Base-by-base conservation (phyloP, 2,888 invertebrate species). In the Phytoseiulus persimilis region DNA sequence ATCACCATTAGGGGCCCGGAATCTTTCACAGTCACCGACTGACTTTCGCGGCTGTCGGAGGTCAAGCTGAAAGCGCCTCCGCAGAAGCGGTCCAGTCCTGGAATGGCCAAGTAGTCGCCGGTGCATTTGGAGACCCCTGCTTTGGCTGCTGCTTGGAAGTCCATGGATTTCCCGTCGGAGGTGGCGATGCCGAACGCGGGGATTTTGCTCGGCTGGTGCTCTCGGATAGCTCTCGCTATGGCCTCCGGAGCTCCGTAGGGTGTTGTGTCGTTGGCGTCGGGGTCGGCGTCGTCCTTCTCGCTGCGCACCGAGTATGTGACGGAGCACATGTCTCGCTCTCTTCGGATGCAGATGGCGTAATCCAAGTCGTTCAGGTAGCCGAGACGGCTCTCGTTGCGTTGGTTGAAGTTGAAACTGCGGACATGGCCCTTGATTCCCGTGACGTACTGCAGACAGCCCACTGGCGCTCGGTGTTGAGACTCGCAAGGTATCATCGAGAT, bases 281-380 rank as follows among this genome's bases (percentile, higher is more conserved):
- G 45, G 0, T 87, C 87, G 87, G 45, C 87, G 33, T 87, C 87
- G 87, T 87, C 87, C 18, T 33, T 33, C 33, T 87, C 87, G n/a
- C 39, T 87, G 3, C 87, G 87, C 1, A 87, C 89, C 31, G 83
- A 89, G 83, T 91, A 91, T 3, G 90, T 90, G 32, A 96, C 95
- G 0, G 96, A 95, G 91, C 97, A 97, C 92, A 96, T 96, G 92
- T 96, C 97, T 90, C 95, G 94, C 92, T 97, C 97, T 92, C 95
- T 95, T 46, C 97, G 93, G 83, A 97, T 94, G 92, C 97, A 97
- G 91, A 96, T 95, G 91, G 96, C 95, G 92, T 97, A 97, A 92
- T 97, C 96, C 92, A 97, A 96, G 93, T 96, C 96, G 90, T 96
- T 96, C 31, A 97, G 94, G 90, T 91, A 91, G 32, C 83, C 90